Conservation (phyloP, 92 coral and sea anemone genomes). For the Blastomussa wellsi region DNA sequence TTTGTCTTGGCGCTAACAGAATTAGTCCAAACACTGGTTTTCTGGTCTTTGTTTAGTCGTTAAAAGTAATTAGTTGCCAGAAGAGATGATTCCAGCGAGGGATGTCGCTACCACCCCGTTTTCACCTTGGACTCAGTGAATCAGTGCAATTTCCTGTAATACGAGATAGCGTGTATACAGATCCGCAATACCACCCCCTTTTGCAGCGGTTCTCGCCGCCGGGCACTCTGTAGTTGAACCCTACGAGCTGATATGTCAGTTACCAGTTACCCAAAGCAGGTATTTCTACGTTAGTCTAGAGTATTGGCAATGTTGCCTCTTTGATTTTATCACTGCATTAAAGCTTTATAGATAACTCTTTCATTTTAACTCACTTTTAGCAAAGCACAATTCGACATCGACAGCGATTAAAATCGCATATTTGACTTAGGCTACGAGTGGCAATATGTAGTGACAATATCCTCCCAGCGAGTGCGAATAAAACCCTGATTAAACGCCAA, state of each 20-base stretch:
- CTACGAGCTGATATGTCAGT: background rate
- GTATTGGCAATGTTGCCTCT: background rate
- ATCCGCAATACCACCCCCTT: background rate
- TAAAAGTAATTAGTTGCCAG: background rate
- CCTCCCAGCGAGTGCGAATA: background rate
- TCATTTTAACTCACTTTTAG: background rate
- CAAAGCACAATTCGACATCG: background rate
- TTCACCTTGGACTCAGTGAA: background rate
- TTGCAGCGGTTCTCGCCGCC: background rate
- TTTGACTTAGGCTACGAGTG: background rate
- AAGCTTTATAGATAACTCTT: background rate
- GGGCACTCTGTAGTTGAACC: background rate
- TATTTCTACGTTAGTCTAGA: background rate
- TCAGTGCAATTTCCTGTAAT: background rate
- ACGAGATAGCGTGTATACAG: background rate
- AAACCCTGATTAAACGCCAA: background rate
- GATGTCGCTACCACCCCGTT: background rate
- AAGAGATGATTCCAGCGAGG: background rate
- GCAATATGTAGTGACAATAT: background rate
- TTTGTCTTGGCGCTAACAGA: background rate
- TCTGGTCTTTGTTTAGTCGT: background rate
- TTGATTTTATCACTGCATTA: background rate
- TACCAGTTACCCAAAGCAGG: conserved; percentile 13
- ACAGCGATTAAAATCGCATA: background rate
- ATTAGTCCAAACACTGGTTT: background rate